Evolutionary conservation across 2,113 vertebrate species (phyloP).

Genomic region (Salvelinus alpinus): DNA sequence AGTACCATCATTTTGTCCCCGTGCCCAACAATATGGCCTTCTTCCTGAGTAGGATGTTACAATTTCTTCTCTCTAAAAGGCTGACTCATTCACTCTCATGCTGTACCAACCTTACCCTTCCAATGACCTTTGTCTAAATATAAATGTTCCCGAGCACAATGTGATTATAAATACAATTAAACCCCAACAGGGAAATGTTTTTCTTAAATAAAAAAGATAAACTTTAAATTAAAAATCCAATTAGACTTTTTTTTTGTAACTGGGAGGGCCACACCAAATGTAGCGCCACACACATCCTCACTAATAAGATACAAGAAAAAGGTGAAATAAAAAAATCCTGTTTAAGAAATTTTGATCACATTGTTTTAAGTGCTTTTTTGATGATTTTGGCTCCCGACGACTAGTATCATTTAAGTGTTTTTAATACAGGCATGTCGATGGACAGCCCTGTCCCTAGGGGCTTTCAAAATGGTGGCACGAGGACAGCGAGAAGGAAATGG

Average conservation of each 20-base stretch:
- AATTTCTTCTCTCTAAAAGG: background rate
- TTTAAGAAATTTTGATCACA: background rate
- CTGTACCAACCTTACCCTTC: background rate
- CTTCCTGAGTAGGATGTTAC: background rate
- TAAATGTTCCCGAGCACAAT: conserved; percentile 16
- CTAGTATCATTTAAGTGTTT: conserved; percentile 44
- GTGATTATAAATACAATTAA: conserved; percentile 30
- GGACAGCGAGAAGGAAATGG: conserved; percentile 9
- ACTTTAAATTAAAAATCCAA: conserved; percentile 24
- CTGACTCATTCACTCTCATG: background rate
- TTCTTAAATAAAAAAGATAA: conserved; percentile 25
- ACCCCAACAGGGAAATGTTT: conserved; percentile 1
- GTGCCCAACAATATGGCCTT: background rate
- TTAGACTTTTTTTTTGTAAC: background rate
- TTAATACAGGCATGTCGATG: conserved; percentile 33
- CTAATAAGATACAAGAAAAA: background rate
- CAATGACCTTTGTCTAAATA: conserved; percentile 23
- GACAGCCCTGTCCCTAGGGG: conserved; percentile 24
- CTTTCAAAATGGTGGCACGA: conserved; percentile 9
- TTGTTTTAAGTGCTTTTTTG: conserved; percentile 1
- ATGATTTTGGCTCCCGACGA: conserved; percentile 15
- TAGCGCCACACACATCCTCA: background rate
- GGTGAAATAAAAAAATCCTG: background rate
- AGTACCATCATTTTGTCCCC: background rate
- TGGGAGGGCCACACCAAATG: conserved; percentile 9